Evolutionary conservation across 2,888 invertebrate species (phyloP).

Genomic region (Microdon myrmicae): DNA sequence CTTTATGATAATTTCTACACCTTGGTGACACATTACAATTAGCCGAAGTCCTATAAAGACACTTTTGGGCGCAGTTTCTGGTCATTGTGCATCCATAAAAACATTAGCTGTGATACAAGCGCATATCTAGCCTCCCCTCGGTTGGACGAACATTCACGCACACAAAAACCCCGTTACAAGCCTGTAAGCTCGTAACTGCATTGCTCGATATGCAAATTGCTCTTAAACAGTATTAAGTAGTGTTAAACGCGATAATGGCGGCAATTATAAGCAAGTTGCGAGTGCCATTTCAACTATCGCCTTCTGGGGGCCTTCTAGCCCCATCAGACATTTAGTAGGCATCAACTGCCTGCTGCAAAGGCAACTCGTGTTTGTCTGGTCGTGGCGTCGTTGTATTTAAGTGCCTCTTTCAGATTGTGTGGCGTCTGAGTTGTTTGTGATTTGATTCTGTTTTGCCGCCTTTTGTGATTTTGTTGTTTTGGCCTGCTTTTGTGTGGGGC

Average conservation of each 20-base stretch:
- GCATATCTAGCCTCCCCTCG: no score
- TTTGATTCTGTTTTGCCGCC: no score
- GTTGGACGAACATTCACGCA: neutral
- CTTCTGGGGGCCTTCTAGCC: no score
- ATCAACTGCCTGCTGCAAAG: no score
- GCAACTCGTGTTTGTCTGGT: no score
- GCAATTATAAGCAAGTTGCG: conserved; percentile 40
- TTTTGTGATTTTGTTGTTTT: no score
- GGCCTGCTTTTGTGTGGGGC: no score
- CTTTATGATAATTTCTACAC: conserved; percentile 18
- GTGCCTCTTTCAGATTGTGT: no score
- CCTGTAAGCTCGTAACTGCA: conserved; percentile 55
- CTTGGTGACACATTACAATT: conserved; percentile 9
- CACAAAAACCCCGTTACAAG: neutral
- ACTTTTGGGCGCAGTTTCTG: conserved; percentile 5
- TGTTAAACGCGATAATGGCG: conserved; percentile 58
- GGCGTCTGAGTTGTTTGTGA: no score
- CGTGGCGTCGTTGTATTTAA: no score
- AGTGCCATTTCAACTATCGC: conserved; percentile 33
- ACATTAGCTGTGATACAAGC: neutral
- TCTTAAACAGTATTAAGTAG: conserved; percentile 63
- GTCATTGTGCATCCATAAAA: conserved; percentile 23
- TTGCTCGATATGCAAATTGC: conserved; percentile 64
- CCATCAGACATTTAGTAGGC: no score
- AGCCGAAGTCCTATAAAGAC: conserved; percentile 14